These are phyloP conservation scores for Struthidea cinerea DNA, from an alignment of 2,113 vertebrate genomes.

Conservation along the genomic window DNA sequence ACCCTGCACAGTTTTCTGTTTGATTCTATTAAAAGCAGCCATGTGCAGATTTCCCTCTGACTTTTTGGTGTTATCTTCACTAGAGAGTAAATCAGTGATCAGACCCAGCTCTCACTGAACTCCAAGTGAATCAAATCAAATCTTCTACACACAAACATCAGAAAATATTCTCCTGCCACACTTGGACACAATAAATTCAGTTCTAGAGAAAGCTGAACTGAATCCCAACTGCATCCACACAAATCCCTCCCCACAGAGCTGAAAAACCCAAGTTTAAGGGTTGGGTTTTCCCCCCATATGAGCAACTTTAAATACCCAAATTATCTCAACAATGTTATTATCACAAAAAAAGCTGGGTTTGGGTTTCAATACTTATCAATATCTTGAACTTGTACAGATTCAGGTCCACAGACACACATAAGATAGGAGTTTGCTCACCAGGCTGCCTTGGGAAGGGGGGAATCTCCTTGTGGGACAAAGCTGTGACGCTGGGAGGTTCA, in stretches of 20 bases:
- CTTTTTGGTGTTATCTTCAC: no score
- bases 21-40: neutral
- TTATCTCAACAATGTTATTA: neutral
- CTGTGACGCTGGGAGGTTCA: neutral
- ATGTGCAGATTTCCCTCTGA: neutral
- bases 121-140: neutral
- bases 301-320: neutral
- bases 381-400: accelerated
- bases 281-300: accelerated
- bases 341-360: neutral
- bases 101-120: neutral
- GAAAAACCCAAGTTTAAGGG: neutral
- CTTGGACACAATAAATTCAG: neutral
- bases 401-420: accelerated
- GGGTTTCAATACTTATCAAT: neutral
- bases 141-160: neutral
- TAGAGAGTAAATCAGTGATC: neutral
- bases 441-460: neutral
- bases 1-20: neutral
- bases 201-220: neutral
- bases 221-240: neutral
- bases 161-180: neutral
- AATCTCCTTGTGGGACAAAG: neutral
- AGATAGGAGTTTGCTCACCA: constrained; percentile 55
- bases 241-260: neutral